Base-by-base conservation (phyloP, 2,797 vertebrate species). In the Orientallactaga sibirica region DNA sequence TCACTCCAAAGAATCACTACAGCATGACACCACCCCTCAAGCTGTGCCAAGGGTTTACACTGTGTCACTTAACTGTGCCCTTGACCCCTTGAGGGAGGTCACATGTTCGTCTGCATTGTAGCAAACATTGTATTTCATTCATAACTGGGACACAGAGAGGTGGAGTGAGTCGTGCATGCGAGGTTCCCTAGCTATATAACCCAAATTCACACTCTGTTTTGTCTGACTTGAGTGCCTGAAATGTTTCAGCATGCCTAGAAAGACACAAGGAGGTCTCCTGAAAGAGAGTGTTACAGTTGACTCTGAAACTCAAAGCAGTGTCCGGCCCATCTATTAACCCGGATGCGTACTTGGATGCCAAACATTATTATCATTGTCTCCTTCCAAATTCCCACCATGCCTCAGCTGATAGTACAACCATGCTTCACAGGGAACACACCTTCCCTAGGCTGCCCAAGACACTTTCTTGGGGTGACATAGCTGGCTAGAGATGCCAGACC, bases 301-400 rank as follows among this genome's bases (percentile, higher is more conserved):
- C 64, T 62, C 33, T 12, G 1, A 52, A 68, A 70, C 29, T 24
- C 27, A 24, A 27, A 3, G 77, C 29, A 4, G 20, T 7, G 0
- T 18, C 22, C 2, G 25, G 66, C 29, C 55, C 14, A 2, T 15
- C 5, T 15, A 11, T 37, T 10, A 43, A 58, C 58, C 66, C 76
- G 83, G 27, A 62, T 43, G 15, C 14, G 3, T 55, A 66, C 43
- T 22, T 18, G 61, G 52, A 18, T 11, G 64, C 67, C 1, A 48
- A 71, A n/a, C 12, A 10, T 10, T 3, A 2, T 15, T 3, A 2
- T 15, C 9, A 0, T 2, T 3, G 43, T 73, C 25, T 82, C 33
- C 68, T 67, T 85, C 92, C 75, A 79, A n/a, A 25, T 33, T 41
- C 12, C 8, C 1, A 0, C 27, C 41, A 1, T 14, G n/a, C 48